Conservation (phyloP, 2,888 invertebrate genomes). For the Drosophila stalkeri region DNA sequence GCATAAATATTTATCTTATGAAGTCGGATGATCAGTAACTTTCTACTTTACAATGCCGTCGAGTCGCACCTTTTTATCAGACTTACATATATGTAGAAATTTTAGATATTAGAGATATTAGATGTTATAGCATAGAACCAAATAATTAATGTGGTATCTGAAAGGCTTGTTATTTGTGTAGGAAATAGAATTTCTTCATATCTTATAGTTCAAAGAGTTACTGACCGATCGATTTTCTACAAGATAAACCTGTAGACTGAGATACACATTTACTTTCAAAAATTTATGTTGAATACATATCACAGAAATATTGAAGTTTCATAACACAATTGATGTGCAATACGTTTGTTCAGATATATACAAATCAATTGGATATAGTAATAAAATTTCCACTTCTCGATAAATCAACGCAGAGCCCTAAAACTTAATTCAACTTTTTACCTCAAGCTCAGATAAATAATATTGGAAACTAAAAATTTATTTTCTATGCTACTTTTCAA, state of each 20-base stretch:
- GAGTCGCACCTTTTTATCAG: background rate
- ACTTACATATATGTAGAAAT: too few species aligned
- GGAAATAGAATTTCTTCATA: too few species aligned
- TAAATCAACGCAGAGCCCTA: background rate
- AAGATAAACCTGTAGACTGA: background rate
- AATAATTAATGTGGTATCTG: too few species aligned
- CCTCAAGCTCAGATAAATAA: background rate
- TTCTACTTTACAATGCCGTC: background rate
- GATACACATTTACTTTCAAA: too few species aligned
- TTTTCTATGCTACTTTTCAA: background rate
- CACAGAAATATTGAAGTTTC: too few species aligned
- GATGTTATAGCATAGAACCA: too few species aligned
- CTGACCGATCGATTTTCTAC: background rate
- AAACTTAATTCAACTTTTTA: background rate
- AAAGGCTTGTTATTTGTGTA: too few species aligned
- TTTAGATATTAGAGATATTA: too few species aligned
- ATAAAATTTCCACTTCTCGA: background rate
- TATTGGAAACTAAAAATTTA: background rate
- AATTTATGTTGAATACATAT: too few species aligned
- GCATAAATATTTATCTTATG: background rate
- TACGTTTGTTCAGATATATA: background rate
- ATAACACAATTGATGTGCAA: too few species aligned
- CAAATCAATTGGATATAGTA: background rate
- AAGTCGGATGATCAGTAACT: background rate
- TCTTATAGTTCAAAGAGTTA: background rate